Base-by-base conservation (phyloP, 1,140 invertebrate genomes). In the Megathymus violae region DNA sequence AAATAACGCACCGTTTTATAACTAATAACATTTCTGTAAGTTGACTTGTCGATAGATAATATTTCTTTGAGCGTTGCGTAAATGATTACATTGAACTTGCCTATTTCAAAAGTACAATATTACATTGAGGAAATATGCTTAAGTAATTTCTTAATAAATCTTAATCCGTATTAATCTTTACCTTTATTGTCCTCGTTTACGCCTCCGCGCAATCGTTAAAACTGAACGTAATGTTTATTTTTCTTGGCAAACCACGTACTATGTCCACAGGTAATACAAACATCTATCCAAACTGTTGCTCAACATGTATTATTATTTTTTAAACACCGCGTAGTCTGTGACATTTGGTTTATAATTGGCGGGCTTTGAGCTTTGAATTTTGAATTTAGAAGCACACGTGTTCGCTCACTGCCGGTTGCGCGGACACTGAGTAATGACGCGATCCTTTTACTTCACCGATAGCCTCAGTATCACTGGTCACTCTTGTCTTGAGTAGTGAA, bases 391-490 rank as follows among this genome's bases (percentile, higher is more conserved):
- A 67, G 46, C 56, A 65, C 64, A 64, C 82, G 79, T 83, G 83
- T 76, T 64, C 17, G 22, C 64, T 43, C 64, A 54, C 54, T 58
- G 76, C 60, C 73, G 70, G 66, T 77, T 73, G 64, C 86, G 83
- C 85, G 78, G 77, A 69, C 60, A 87, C 86, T 89, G 82, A 81
- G n/a, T n/a, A 41, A 61, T 69, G 69, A 67, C 72, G 69, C 46
- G 64, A 58, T 71, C 78, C 84, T 86, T 82, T 88, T 85, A 86
- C 83, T 76, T 59, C 43, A 25, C 36, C 62, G 60, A 75, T 74
- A 78, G 66, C 71, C 71, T 78, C 69, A 77, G 64, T 76, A 72
- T 78, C 74, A 79, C 65, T 81, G 71, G 73, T 68, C 73, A 80
- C 61, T 71, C 19, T n/a, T n/a, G 5, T 22, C 44, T 64, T 68